Conservation (phyloP, 1,140 invertebrate genomes). For the Drosophila kikkawai region DNA sequence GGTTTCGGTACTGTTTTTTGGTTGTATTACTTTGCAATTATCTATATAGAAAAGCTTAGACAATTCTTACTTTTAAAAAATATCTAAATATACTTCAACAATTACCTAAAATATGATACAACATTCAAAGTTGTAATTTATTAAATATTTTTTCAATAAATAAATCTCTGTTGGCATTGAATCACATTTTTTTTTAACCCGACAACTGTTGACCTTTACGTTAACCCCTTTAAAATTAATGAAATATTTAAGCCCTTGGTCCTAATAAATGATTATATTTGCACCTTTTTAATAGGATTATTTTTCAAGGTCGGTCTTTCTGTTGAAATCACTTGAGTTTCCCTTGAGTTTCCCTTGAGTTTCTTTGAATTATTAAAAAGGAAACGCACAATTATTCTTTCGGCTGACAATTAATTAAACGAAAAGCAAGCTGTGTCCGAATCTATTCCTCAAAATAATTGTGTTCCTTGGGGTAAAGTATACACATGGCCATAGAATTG, state of each 20-base stretch:
- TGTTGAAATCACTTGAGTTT: not conserved
- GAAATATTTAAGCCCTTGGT: not conserved
- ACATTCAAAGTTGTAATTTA: too few relatives aligned
- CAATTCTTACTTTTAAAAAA: too few relatives aligned
- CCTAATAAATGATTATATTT: not conserved
- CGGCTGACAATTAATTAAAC: conserved; percentile 11
- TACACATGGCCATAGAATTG: conserved; percentile 18
- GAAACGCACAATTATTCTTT: not conserved
- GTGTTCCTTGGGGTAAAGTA: conserved; percentile 19
- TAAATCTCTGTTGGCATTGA: too few relatives aligned
- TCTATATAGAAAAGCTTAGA: too few relatives aligned
- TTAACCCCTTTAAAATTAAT: not conserved
- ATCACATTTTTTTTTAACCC: too few relatives aligned
- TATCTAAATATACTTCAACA: too few relatives aligned
- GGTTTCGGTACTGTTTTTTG: too few relatives aligned
- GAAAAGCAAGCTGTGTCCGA: not conserved
- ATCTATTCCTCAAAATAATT: conserved; percentile 25
- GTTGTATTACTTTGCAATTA: too few relatives aligned
- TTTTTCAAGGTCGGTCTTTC: not conserved
- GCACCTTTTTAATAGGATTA: conserved; percentile 3
- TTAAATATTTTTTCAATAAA: not conserved
- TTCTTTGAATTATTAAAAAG: conserved; percentile 1
- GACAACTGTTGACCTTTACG: not conserved
- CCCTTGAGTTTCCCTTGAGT: not conserved
- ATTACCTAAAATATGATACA: too few relatives aligned